Evolutionary conservation across 2,888 invertebrate species (phyloP).

Genomic region (Tuta absoluta): DNA sequence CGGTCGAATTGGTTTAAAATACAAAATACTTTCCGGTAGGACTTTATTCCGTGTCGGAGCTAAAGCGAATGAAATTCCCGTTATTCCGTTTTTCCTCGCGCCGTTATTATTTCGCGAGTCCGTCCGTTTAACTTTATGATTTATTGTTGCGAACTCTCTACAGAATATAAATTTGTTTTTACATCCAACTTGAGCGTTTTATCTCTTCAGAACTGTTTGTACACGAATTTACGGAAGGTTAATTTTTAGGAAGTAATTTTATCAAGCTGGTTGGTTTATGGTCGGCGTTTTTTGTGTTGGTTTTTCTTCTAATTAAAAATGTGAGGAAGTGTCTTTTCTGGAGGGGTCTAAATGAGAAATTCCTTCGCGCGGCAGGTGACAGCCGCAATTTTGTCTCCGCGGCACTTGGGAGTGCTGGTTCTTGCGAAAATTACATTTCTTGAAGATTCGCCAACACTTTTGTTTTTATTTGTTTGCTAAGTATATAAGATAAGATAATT

Average conservation of each 20-base stretch:
- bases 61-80: slow-evolving; percentile 39
- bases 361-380: slow-evolving; percentile 44
- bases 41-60: slow-evolving; percentile 9
- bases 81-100: slow-evolving; percentile 32
- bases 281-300: not conserved
- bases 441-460: slow-evolving; percentile 6
- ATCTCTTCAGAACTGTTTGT: slow-evolving; percentile 24
- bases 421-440: slow-evolving; percentile 22
- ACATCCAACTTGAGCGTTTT: slow-evolving; percentile 23
- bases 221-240: slow-evolving; percentile 23
- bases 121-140: slow-evolving; percentile 45
- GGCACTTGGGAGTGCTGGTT: slow-evolving; percentile 9
- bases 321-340: slow-evolving; percentile 30
- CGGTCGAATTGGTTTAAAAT: slow-evolving; percentile 4
- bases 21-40: slow-evolving; percentile 17
- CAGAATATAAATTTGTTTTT: slow-evolving; percentile 36
- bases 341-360: slow-evolving; percentile 51
- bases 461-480: not conserved
- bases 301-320: slow-evolving; percentile 25
- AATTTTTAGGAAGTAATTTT: slow-evolving; percentile 23
- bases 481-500: too few species aligned
- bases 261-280: slow-evolving; percentile 19
- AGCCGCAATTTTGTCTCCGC: slow-evolving; percentile 40
- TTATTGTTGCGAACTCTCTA: slow-evolving; percentile 35
- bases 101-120: slow-evolving; percentile 42